A percentile compares a stretch with the other conserved stretches of the same genome.
Conservation (phyloP, 2,888 invertebrate genomes). For the Megamerina dolium region DNA sequence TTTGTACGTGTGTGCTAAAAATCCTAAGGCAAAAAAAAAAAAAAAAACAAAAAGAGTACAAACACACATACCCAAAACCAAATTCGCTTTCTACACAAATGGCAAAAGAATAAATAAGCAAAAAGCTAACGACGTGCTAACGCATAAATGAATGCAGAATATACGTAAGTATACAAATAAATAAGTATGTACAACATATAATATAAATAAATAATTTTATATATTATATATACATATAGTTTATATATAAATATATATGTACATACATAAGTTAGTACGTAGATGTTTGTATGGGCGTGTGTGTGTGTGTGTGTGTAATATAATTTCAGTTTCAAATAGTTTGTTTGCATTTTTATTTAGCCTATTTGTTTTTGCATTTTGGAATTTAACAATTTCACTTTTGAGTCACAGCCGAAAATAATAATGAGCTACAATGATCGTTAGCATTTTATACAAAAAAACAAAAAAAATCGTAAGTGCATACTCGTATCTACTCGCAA, state of each 20-base stretch:
- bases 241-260: neutral
- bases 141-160: neutral
- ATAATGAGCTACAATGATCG: constrained; percentile 30
- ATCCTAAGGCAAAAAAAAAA: too few species aligned
- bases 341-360: constrained; percentile 1
- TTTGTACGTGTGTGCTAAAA: neutral
- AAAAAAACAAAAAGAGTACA: neutral
- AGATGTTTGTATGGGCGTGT: too few species aligned
- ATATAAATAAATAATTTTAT: neutral
- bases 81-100: constrained; percentile 1
- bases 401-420: constrained; percentile 30
- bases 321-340: constrained; percentile 2
- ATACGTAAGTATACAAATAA: neutral
- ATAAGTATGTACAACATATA: neutral
- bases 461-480: too few species aligned
- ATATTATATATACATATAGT: neutral
- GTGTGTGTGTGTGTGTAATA: neutral
- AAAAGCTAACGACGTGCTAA: neutral
- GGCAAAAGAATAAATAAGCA: neutral
- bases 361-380: constrained; percentile 22
- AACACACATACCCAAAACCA: neutral
- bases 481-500: neutral
- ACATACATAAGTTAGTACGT: neutral
- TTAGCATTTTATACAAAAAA: too few species aligned
- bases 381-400: constrained; percentile 42